A percentile compares a stretch with the other conserved stretches of the same genome.
Evolutionary conservation across 2,888 invertebrate genomes (phyloP).

Genomic region (Miltochrista miniata): DNA sequence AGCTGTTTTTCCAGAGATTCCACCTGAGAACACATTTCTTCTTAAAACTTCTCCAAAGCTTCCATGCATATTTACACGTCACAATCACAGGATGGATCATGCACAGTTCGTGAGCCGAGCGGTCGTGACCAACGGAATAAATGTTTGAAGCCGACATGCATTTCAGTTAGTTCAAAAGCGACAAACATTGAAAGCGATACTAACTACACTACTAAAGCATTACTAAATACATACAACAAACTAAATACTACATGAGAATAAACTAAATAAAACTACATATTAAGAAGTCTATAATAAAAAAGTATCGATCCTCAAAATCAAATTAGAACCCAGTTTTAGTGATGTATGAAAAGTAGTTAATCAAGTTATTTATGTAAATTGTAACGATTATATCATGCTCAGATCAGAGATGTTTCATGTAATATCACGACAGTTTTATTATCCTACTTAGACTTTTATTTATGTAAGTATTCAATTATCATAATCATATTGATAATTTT

Average conservation of each 20-base stretch:
- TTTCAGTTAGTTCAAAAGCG: slow-evolving; percentile 41
- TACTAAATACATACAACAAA: slow-evolving; percentile 40
- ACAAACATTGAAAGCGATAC: slow-evolving; percentile 52
- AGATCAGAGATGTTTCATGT: too few species aligned
- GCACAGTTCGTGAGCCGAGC: slow-evolving; percentile 60
- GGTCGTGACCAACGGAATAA: slow-evolving; percentile 31
- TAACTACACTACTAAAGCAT: slow-evolving; percentile 42
- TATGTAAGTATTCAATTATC: too few species aligned
- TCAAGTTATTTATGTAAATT: not conserved
- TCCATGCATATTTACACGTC: slow-evolving; percentile 71
- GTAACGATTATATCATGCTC: too few species aligned
- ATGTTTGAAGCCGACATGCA: slow-evolving; percentile 51
- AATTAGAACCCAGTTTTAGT: too few species aligned
- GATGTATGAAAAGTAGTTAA: too few species aligned
- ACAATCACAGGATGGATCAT: slow-evolving; percentile 52
- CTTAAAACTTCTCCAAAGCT: slow-evolving; percentile 62
- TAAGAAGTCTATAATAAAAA: not conserved
- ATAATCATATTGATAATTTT: too few species aligned
- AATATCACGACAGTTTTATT: not conserved
- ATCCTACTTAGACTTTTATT: not conserved
- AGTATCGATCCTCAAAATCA: not conserved
- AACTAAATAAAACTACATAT: slow-evolving; percentile 2
- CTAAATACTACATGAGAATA: slow-evolving; percentile 12
- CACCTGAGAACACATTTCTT: slow-evolving; percentile 80
- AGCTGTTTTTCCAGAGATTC: slow-evolving; percentile 85